These are phyloP conservation scores for Neodiprion fabricii DNA, from an alignment of 1,140 invertebrate genomes.

Conservation along the genomic window DNA sequence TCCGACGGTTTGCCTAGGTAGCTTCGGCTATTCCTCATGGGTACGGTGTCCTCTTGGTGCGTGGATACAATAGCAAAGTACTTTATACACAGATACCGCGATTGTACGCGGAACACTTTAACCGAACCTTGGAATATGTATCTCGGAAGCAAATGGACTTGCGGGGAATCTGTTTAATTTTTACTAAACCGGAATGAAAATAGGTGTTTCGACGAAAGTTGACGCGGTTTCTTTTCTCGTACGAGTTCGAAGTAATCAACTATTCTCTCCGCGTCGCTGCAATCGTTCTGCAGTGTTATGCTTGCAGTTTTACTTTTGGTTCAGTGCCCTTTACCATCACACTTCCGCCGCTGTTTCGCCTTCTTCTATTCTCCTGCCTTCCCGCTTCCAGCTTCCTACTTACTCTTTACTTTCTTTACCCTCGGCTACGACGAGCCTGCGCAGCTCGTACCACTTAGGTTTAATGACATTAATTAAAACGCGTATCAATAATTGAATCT, in stretches of 20 bases:
- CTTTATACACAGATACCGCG: too few species aligned
- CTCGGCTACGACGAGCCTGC: neutral
- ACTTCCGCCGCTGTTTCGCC: neutral
- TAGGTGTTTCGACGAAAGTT: too few species aligned
- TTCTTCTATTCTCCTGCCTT: neutral
- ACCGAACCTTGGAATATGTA: too few species aligned
- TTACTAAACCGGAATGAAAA: too few species aligned
- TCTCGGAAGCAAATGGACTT: too few species aligned
- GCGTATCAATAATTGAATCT: slow-evolving; percentile 43
- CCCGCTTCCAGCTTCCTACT: neutral
- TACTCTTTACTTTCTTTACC: neutral
- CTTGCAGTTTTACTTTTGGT: neutral
- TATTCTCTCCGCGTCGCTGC: neutral
- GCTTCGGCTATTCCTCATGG: too few species aligned
- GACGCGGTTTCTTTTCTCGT: too few species aligned
- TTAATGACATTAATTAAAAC: slow-evolving; percentile 40
- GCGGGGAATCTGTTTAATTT: too few species aligned
- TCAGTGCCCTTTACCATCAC: neutral
- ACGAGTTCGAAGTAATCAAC: neutral
- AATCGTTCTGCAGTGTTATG: neutral
- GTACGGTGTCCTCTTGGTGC: too few species aligned
- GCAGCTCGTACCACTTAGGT: slow-evolving; percentile 13
- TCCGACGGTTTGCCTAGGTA: neutral
- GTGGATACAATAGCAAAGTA: too few species aligned
- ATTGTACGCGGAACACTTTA: too few species aligned